These are phyloP conservation scores for Nycticorax nycticorax DNA, from an alignment of 2,113 vertebrate species.

Conservation along the genomic window DNA sequence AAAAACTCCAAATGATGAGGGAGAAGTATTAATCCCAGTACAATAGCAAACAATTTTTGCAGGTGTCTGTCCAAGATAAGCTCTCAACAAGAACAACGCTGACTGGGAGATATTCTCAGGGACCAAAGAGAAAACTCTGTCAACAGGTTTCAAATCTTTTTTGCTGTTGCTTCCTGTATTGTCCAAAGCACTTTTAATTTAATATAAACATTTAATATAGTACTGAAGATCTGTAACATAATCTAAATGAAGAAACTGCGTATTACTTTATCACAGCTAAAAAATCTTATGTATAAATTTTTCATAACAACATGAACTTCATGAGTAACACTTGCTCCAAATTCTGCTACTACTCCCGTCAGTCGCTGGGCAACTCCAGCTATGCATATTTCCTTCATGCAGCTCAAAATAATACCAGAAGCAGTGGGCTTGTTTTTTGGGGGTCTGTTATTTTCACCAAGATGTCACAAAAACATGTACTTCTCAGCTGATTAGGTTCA, in stretches of 20 bases:
- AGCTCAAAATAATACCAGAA: background rate
- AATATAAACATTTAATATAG: background rate
- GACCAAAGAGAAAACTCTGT: background rate
- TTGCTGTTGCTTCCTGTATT: background rate
- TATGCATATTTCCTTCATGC: fast-evolving
- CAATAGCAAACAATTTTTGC: background rate
- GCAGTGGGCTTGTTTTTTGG: background rate
- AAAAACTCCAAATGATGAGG: background rate
- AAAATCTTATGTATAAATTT: background rate
- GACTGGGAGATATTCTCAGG: background rate
- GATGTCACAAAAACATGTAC: background rate
- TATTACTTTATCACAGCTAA: background rate
- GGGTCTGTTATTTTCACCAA: background rate
- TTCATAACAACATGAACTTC: background rate
- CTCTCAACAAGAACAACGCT: background rate
- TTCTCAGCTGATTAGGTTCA: background rate
- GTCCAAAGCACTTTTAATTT: background rate
- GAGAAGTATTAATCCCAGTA: background rate
- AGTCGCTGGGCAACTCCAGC: background rate
- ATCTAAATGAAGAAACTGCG: background rate
- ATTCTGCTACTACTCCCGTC: background rate
- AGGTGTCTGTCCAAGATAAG: background rate
- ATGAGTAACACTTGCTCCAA: background rate
- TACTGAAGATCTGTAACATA: background rate
- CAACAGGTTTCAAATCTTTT: background rate